Evolutionary conservation across 2,113 vertebrate species (phyloP).

Genomic region (Nicator chloris): DNA sequence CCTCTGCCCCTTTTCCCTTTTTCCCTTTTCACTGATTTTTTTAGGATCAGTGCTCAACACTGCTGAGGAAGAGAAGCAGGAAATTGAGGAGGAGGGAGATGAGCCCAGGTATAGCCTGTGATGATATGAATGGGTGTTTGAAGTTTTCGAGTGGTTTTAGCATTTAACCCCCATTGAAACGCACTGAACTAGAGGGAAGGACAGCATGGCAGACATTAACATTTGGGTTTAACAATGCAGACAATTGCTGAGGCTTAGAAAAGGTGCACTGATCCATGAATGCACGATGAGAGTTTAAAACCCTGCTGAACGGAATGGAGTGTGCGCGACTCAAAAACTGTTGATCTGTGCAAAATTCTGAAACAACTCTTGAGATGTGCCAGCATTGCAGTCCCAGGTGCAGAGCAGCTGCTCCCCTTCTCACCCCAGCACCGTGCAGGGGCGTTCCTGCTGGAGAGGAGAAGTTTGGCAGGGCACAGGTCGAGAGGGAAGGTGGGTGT

Average conservation of each 20-base stretch:
- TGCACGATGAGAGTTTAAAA: slow-evolving; percentile 27
- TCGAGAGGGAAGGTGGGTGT: neutral
- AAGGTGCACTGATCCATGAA: slow-evolving; percentile 56
- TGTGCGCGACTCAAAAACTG: slow-evolving; percentile 9
- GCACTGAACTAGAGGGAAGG: slow-evolving; percentile 45
- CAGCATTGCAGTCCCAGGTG: slow-evolving; percentile 27
- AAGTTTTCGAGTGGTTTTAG: neutral
- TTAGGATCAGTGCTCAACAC: neutral
- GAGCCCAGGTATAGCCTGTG: neutral
- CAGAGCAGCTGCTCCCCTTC: slow-evolving; percentile 47
- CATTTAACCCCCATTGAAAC: slow-evolving; percentile 44
- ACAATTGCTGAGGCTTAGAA: neutral
- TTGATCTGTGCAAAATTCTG: slow-evolving; percentile 49
- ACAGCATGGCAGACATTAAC: slow-evolving; percentile 46
- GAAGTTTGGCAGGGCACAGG: neutral
- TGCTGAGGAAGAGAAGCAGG: neutral
- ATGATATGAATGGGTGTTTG: neutral
- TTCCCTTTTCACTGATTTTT: no score
- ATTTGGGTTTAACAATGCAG: slow-evolving; percentile 46
- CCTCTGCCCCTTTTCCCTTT: neutral
- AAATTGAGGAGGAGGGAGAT: neutral
- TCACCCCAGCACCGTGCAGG: neutral
- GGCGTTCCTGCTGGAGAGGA: neutral
- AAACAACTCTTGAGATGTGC: neutral
- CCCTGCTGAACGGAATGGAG: slow-evolving; percentile 41